These are phyloP conservation scores for Thecophora atra DNA, from an alignment of 2,888 invertebrate genomes.

Conservation along the genomic window DNA sequence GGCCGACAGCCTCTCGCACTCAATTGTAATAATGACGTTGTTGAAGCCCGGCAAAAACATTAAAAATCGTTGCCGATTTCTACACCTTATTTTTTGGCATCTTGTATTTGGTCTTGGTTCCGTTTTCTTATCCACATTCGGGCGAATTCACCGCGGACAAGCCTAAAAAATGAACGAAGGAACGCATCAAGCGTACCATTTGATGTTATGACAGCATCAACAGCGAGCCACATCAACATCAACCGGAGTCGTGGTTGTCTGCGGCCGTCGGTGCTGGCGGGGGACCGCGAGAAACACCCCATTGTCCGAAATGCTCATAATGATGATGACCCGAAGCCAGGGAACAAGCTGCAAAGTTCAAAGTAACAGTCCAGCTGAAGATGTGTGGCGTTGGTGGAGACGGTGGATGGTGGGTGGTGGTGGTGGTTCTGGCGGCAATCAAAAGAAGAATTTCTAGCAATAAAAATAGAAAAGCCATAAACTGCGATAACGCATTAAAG, in stretches of 20 bases:
- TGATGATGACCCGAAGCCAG: constrained; percentile 17
- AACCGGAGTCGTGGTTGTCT: background rate
- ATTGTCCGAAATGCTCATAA: constrained; percentile 19
- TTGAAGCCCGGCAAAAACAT: constrained; percentile 12
- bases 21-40: constrained; percentile 10
- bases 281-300: background rate
- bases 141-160: constrained; percentile 8
- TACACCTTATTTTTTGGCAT: constrained; percentile 19
- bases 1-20: background rate
- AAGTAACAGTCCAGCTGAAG: background rate
- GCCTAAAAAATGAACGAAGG: constrained; percentile 1
- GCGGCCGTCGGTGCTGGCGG: background rate
- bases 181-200: constrained; percentile 15
- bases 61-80: constrained; percentile 6
- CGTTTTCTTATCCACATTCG: constrained; percentile 1
- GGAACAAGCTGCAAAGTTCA: constrained; percentile 4
- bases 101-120: background rate
- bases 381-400: background rate
- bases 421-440: background rate
- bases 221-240: constrained; percentile 2
- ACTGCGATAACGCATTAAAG: background rate
- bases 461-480: background rate
- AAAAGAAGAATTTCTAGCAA: background rate
- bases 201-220: constrained; percentile 22
- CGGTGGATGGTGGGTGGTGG: background rate